Conservation (phyloP, 2,797 vertebrate species). For the Erpetoichthys calabaricus region DNA sequence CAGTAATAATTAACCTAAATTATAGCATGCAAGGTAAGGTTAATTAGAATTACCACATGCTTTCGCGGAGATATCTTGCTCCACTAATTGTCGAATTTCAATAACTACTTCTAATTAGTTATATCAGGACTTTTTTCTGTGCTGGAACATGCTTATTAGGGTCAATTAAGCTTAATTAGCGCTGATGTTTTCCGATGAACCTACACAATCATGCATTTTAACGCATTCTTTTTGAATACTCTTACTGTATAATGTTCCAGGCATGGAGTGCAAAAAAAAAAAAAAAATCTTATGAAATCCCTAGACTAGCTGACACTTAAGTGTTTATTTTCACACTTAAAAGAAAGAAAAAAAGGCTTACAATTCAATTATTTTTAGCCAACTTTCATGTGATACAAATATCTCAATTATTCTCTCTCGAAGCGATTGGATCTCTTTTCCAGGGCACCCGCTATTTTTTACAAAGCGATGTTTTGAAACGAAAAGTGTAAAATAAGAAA, state of each 20-base stretch:
- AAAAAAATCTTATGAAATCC: background rate
- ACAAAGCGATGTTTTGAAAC: no score
- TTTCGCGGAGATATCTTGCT: constrained; percentile 35
- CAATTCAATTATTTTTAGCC: no score
- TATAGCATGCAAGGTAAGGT: constrained; percentile 23
- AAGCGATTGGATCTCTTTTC: no score
- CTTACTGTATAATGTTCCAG: constrained; percentile 13
- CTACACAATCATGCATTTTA: constrained; percentile 33
- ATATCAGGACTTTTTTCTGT: constrained; percentile 44
- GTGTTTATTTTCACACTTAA: no score
- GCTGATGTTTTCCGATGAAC: constrained; percentile 44
- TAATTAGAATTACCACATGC: constrained; percentile 47
- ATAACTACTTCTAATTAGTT: constrained; percentile 54
- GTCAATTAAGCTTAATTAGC: constrained; percentile 56
- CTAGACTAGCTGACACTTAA: no score
- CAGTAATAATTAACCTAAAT: constrained; percentile 19
- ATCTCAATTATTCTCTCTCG: no score
- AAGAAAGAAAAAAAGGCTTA: no score
- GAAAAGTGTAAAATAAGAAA: no score
- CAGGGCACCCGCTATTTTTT: no score
- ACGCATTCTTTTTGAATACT: constrained; percentile 29
- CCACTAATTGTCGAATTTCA: constrained; percentile 45
- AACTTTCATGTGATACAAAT: no score
- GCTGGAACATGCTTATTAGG: constrained; percentile 43
- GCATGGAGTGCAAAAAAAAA: background rate